A percentile compares a stretch with the other conserved stretches of the same genome.
phyloP scores from a whole-genome alignment of 2,113 vertebrate species.

The Halcyon malimbica region DNA sequence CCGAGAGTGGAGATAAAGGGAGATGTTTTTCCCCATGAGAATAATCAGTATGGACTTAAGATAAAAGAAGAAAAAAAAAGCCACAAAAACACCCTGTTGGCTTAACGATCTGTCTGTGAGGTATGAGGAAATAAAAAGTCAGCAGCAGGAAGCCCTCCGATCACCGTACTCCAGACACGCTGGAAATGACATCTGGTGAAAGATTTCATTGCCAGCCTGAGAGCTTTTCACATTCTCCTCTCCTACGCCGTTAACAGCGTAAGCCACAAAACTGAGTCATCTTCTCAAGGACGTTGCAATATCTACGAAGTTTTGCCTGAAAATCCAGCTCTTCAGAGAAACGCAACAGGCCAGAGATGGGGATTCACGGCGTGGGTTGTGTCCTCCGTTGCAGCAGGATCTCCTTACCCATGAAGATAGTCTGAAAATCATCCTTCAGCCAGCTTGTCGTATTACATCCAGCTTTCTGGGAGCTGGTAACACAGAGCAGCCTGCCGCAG shows the following conservation, averaged over 20 bases:
- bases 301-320: neutral
- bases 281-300: neutral
- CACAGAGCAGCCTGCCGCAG: neutral
- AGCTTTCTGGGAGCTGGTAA: neutral
- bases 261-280: neutral
- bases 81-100: neutral
- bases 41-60: neutral
- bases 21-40: neutral
- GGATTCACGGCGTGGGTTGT: rapidly evolving
- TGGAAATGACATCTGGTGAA: neutral
- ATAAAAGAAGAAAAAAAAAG: neutral
- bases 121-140: neutral
- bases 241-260: neutral
- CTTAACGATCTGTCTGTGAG: neutral
- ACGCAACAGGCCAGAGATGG: neutral
- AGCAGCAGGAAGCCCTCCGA: neutral
- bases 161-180: neutral
- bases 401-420: neutral
- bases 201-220: neutral
- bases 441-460: neutral
- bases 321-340: neutral
- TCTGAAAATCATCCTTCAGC: neutral
- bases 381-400: neutral
- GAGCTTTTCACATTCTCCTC: neutral
- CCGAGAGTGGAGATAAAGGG: neutral